These are phyloP conservation scores for Intellagama lesueurii DNA, from an alignment of 2,797 vertebrate species.

Conservation along the genomic window DNA sequence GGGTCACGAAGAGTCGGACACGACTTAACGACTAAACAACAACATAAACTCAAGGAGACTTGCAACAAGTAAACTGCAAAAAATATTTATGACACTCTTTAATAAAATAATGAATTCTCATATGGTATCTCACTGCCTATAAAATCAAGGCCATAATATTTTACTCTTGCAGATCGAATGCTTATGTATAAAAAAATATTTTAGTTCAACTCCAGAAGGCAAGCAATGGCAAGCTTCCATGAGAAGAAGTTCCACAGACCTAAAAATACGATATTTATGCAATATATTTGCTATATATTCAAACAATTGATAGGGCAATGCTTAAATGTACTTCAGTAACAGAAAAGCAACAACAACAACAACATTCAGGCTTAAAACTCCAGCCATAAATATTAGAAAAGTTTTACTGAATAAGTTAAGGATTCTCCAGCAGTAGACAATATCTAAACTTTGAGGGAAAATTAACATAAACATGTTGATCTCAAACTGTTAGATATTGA, in stretches of 20 bases:
- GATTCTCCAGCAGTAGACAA: too few relatives aligned
- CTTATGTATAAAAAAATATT: background rate
- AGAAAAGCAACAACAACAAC: too few relatives aligned
- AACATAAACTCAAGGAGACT: background rate
- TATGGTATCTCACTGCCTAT: background rate
- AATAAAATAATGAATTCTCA: background rate
- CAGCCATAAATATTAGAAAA: too few relatives aligned
- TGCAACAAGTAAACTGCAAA: background rate
- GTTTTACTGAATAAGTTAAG: too few relatives aligned
- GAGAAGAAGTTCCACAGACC: background rate
- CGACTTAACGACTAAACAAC: too few relatives aligned
- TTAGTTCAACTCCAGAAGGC: background rate
- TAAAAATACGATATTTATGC: too few relatives aligned
- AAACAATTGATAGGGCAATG: background rate
- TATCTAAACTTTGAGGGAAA: too few relatives aligned
- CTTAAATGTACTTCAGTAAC: too few relatives aligned
- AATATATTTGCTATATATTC: background rate
- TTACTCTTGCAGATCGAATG: background rate
- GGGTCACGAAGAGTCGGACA: too few relatives aligned
- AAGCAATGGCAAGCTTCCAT: background rate
- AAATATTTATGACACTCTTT: background rate
- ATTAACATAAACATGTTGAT: background rate
- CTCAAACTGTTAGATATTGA: too few relatives aligned
- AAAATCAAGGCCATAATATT: background rate
- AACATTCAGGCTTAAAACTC: too few relatives aligned